Evolutionary conservation across 2,888 invertebrate genomes (phyloP), one percentile per base, ranked within the genome.

Genomic region (Drosophila barbarae): DNA sequence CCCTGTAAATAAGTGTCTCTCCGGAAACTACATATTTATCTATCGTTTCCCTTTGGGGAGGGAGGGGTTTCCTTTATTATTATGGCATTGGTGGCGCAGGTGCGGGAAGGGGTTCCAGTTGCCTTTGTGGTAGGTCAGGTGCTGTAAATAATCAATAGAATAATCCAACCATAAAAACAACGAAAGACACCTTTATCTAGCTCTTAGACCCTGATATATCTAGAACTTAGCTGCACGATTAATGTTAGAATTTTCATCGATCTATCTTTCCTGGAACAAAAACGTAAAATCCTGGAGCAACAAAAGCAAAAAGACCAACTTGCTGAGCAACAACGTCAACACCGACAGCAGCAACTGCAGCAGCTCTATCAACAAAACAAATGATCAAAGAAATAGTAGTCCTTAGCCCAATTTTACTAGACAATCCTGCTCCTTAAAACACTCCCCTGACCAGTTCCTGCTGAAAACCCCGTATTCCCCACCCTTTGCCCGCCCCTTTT

Each of bases 191-290:
- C 41, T 71, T 64, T 64, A 51, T 68, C 64, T 85, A 68, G 52
- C 49, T 39, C 39, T 53, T 68, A 60, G 63, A 44, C n/a, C 26
- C 44, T 28, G 52, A 36, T 36, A 44, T 44, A 66, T 66, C 71
- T 78, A 87, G 86, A 88, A 89, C 78, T 78, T 84, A 86, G 87
- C 87, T 89, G 87, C 89, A 89, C 86, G 88, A 89, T 89, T 89
- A 90, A 89, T 89, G 77, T 88, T 89, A 94, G 94, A 93, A 93
- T 94, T 93, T 94, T 94, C 93, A 93, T 94, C 92, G 94, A 94
- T 92, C 93, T 94, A 89, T 94, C 94, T 92, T 94, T 94, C 92
- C 92, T 94, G 91, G 93, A 93, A 93, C 92, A 93, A 90, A 92
- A 92, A 92, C 91, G 90, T 88, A 90, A 91, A 90, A 91, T 92